Conservation (phyloP, 2,888 invertebrate species). For the Mimumesa dahlbomi region DNA sequence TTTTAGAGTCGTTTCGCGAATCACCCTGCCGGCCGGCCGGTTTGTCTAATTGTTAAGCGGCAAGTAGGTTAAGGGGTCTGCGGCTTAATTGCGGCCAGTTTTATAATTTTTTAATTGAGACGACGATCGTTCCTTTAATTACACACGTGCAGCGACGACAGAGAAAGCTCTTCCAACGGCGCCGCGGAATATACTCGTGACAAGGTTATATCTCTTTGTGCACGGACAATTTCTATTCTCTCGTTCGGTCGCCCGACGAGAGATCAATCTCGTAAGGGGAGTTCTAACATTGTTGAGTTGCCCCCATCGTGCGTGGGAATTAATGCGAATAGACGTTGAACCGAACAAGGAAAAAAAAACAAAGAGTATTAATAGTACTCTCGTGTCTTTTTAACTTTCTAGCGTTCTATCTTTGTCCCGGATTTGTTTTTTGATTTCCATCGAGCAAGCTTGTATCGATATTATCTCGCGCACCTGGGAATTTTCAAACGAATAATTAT, state of each 20-base stretch:
- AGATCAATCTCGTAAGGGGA: background rate
- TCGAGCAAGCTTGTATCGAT: too few species aligned
- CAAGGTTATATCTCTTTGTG: slow-evolving; percentile 1
- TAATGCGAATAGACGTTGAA: too few species aligned
- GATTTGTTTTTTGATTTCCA: too few species aligned
- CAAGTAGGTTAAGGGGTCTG: slow-evolving; percentile 64
- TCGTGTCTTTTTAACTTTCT: too few species aligned
- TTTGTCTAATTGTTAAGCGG: slow-evolving; percentile 58
- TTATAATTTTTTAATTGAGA: slow-evolving; percentile 63
- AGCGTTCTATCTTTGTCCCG: too few species aligned
- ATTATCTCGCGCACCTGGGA: too few species aligned
- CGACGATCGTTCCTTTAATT: slow-evolving; percentile 58
- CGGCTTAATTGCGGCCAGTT: slow-evolving; percentile 57
- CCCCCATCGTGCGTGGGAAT: background rate
- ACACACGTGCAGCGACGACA: slow-evolving; percentile 56
- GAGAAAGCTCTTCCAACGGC: slow-evolving; percentile 49
- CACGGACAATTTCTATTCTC: slow-evolving; percentile 2
- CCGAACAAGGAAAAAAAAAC: too few species aligned
- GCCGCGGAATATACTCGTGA: slow-evolving; percentile 1
- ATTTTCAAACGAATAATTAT: too few species aligned
- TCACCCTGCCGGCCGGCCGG: slow-evolving; percentile 20
- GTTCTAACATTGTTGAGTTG: background rate
- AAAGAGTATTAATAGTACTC: too few species aligned
- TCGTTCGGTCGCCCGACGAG: background rate
- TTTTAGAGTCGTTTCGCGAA: slow-evolving; percentile 21